phyloP scores from a whole-genome alignment of 2,797 vertebrate genomes.

The Carcharodon carcharias region DNA sequence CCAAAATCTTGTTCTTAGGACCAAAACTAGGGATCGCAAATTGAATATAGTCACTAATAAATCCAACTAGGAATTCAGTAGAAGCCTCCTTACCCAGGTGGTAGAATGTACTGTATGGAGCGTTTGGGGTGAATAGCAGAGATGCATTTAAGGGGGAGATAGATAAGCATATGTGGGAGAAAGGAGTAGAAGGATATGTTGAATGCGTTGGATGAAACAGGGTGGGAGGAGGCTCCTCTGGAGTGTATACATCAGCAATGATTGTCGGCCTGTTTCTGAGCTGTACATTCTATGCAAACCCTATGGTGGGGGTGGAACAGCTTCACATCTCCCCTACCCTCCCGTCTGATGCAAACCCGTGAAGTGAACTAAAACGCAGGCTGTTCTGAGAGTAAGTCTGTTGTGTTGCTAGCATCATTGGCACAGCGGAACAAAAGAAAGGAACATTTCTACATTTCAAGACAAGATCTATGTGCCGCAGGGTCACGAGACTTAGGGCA shows the following conservation, averaged over 20 bases:
- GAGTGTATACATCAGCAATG: neutral
- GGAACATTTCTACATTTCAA: neutral
- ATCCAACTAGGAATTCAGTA: neutral
- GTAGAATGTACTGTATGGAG: neutral
- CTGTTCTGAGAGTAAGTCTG: neutral
- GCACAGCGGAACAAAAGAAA: neutral
- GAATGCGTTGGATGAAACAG: neutral
- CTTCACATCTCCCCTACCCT: neutral
- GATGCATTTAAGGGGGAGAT: neutral
- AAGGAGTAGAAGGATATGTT: neutral
- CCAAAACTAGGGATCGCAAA: neutral
- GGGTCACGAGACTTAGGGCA: too few relatives aligned
- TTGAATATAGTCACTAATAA: neutral
- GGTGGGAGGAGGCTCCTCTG: neutral
- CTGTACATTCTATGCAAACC: neutral
- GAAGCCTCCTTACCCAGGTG: neutral
- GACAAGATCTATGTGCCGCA: neutral
- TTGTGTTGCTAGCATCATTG: neutral
- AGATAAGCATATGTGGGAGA: neutral
- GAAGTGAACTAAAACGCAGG: neutral
- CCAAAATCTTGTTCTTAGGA: neutral
- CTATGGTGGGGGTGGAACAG: neutral
- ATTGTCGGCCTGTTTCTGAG: neutral
- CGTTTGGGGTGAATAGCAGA: neutral
- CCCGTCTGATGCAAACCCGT: neutral